Base-by-base conservation (phyloP, 2,113 vertebrate species). In the Urocitellus parryii region DNA sequence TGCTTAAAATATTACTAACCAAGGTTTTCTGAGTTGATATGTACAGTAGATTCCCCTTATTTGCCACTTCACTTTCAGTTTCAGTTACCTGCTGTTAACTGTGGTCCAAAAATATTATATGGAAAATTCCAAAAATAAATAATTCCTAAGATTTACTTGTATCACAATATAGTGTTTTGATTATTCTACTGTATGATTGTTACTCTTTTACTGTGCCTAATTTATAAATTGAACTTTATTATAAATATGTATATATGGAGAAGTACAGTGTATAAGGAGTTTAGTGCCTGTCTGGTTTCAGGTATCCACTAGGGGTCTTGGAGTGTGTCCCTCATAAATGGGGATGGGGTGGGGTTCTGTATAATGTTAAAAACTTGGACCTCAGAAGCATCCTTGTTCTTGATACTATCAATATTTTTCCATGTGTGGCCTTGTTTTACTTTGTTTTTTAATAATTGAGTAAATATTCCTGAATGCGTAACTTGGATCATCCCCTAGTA, bases 371-470 rank as follows among this genome's bases (percentile, higher is more conserved):
- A 91, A 94, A 81, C 34, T 89, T 51, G 12, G 53, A 39, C 42
- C 16, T 78, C 29, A 89, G 80, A 39, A 78, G 1, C 27, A 95
- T 94, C 1, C 9, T 96, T 87, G 13, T 72, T 91, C 34, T 91
- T 91, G 42, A 67, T 51, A 63, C 32, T 89, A 17, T 76, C 24
- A 84, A 42, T 58, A 58, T 58, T 94, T 84, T 61, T 78, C 48
- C 27, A 34, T n/a, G 1, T 73, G 18, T 95, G 63, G 37, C 58
- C 45, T 97, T 91, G 74, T 78, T 88, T 94, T 92, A 63, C 61
- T 56, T 89, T 95, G 34, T 12, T 81, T 94, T 85, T 93, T 72
- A 96, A 79, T 89, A 76, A 82, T 58, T 51, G 3, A 48, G 34
- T 65, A 24, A 78, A 22, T 65, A 45, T 11, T 8, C 22, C 10